Percentiles rank a stretch among this genome's conserved stretches.
Evolutionary conservation across 2,797 vertebrate species (phyloP).

Genomic region (Xenopus petersii): DNA sequence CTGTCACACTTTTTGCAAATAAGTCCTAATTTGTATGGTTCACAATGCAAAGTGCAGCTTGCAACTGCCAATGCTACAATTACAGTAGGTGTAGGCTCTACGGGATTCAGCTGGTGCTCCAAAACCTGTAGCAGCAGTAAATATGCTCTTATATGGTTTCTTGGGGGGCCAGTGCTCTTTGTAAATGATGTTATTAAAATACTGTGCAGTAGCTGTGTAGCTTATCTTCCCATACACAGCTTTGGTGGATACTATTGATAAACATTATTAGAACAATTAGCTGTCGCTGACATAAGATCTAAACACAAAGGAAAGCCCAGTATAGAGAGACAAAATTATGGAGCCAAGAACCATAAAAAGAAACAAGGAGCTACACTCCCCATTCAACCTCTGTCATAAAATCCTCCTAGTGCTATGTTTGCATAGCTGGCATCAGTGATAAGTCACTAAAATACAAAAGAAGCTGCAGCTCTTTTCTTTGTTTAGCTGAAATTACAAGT

Average conservation of each 20-base stretch:
- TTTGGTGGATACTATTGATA: conserved; percentile 78
- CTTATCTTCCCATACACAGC: conserved; percentile 81
- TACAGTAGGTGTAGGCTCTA: too few relatives aligned
- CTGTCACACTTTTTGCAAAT: too few relatives aligned
- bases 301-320: conserved; percentile 72
- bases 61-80: too few relatives aligned
- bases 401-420: conserved; percentile 74
- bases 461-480: conserved; percentile 74
- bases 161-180: too few relatives aligned
- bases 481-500: conserved; percentile 80
- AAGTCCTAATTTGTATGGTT: too few relatives aligned
- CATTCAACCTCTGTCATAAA: conserved; percentile 76
- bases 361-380: conserved; percentile 68
- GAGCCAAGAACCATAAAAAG: conserved; percentile 75
- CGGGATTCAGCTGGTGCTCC: too few relatives aligned
- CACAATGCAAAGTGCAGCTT: too few relatives aligned
- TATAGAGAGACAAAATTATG: conserved; percentile 70
- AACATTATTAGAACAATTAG: conserved; percentile 85
- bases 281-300: conserved; percentile 74
- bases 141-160: too few relatives aligned
- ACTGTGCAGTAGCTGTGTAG: conserved; percentile 74
- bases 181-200: conserved; percentile 45
- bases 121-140: too few relatives aligned
- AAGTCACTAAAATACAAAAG: conserved; percentile 73
- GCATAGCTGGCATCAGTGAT: conserved; percentile 78